phyloP scores from a whole-genome alignment of 2,797 vertebrate species.

The Aplochiton taeniatus region DNA sequence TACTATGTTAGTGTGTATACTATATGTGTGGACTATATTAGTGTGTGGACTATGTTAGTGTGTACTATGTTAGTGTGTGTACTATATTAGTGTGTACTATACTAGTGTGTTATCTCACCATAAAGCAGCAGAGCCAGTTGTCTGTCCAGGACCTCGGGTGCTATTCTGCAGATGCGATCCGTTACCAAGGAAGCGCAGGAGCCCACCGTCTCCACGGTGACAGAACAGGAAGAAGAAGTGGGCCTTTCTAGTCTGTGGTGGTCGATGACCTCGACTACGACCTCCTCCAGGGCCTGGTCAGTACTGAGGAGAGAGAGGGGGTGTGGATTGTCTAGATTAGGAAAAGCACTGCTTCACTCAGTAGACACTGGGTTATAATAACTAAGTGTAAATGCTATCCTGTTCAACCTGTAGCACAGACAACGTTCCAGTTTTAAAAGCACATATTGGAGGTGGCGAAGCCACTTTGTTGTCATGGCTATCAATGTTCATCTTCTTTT shows the following conservation, averaged over 20 bases:
- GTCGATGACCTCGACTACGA: constrained; percentile 79
- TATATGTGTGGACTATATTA: too few species aligned
- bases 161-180: constrained; percentile 75
- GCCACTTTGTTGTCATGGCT: too few species aligned
- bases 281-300: constrained; percentile 73
- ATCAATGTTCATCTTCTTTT: too few species aligned
- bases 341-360: neutral
- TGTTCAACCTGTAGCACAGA: neutral
- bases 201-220: constrained; percentile 75
- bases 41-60: neutral
- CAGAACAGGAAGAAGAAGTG: constrained; percentile 49
- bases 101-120: constrained; percentile 61
- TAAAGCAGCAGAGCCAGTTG: constrained; percentile 77
- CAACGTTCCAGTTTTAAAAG: too few species aligned
- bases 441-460: too few species aligned
- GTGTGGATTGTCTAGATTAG: neutral
- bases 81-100: neutral
- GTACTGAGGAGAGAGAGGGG: constrained; percentile 51
- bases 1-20: constrained; percentile 64
- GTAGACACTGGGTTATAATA: too few species aligned
- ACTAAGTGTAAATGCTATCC: neutral
- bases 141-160: constrained; percentile 74
- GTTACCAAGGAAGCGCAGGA: constrained; percentile 83
- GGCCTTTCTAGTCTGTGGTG: constrained; percentile 75
- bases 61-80: neutral